These are phyloP conservation scores for Leptodactylus fallax DNA, from an alignment of 2,797 vertebrate genomes.

Conservation along the genomic window DNA sequence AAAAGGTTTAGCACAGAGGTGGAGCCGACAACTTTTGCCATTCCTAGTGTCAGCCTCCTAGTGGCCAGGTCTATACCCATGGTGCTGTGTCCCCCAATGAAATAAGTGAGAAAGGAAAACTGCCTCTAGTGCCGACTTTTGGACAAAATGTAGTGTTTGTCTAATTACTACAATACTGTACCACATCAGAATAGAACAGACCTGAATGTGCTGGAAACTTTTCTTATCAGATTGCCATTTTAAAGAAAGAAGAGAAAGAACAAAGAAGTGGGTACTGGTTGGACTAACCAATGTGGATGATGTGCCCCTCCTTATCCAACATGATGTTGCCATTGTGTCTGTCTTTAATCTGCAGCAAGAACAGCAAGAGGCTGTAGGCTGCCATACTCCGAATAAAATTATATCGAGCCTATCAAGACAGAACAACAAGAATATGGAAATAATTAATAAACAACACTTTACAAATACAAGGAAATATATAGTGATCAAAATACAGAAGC, in stretches of 20 bases:
- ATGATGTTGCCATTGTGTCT: constrained; percentile 98
- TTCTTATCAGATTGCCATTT: background rate
- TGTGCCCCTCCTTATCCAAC: constrained; percentile 95
- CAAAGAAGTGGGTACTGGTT: background rate
- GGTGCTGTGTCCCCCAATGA: no score
- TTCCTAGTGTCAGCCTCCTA: no score
- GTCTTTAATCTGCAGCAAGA: constrained; percentile 96
- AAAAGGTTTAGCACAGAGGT: no score
- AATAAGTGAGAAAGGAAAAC: no score
- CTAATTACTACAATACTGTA: no score
- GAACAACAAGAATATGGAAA: constrained; percentile 27
- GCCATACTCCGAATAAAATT: constrained; percentile 99
- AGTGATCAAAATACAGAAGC: background rate
- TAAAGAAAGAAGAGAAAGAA: background rate
- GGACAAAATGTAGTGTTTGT: no score
- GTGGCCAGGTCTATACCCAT: no score
- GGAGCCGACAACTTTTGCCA: no score
- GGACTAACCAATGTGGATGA: constrained; percentile 92
- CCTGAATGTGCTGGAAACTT: background rate
- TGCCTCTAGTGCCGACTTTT: no score
- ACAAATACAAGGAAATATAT: background rate
- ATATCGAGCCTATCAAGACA: constrained; percentile 85
- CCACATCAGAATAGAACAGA: no score
- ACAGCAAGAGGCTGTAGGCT: constrained; percentile 92
- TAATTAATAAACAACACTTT: background rate